Evolutionary conservation across 2,797 vertebrate genomes (phyloP).

Genomic region (Parotocinclus haroldoi): DNA sequence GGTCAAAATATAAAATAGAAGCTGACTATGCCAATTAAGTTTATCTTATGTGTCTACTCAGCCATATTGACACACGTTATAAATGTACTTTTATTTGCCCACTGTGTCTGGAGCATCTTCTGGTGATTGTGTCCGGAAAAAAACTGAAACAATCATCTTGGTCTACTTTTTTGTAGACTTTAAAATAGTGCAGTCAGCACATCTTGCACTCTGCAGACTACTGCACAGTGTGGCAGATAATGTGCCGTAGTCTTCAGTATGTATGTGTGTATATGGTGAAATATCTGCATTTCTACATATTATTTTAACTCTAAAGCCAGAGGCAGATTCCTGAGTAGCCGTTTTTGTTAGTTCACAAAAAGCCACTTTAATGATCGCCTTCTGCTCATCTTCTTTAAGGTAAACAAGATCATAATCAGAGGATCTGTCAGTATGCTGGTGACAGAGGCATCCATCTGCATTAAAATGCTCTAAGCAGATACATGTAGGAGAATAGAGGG

Average conservation of each 20-base stretch:
- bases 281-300: background rate
- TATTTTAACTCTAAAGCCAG: background rate
- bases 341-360: constrained; percentile 39
- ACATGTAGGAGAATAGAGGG: constrained; percentile 23
- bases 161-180: constrained; percentile 46
- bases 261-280: background rate
- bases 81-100: constrained; percentile 51
- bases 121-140: constrained; percentile 24
- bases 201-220: constrained; percentile 19
- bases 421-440: constrained; percentile 32
- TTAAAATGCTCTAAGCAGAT: constrained; percentile 26
- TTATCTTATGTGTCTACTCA: constrained; percentile 17
- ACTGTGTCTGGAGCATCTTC: constrained; percentile 49
- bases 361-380: constrained; percentile 11
- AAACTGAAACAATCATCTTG: constrained; percentile 42
- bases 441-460: constrained; percentile 45
- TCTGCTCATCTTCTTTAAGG: constrained; percentile 12
- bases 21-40: constrained; percentile 43
- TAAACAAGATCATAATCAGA: constrained; percentile 46
- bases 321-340: constrained; percentile 32
- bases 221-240: constrained; percentile 14
- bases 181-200: constrained; percentile 34
- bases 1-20: constrained; percentile 46
- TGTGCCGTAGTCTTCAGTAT: background rate
- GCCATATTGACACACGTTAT: constrained; percentile 43